Percentiles rank a stretch among this genome's conserved stretches.
Evolutionary conservation across 1,140 invertebrate species (phyloP).

Genomic region (Drosophila novamexicana): DNA sequence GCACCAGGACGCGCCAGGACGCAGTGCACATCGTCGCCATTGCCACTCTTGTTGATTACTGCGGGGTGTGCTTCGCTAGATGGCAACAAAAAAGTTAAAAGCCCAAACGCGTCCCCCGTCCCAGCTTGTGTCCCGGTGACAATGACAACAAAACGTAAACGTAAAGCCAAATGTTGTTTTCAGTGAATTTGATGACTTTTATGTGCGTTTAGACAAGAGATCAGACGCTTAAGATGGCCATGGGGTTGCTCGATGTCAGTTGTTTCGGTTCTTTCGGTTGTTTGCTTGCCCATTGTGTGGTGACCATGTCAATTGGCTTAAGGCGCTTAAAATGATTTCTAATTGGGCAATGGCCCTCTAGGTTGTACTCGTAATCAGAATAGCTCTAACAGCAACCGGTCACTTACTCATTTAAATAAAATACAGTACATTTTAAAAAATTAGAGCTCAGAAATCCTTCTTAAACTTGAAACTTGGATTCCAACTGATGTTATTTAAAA

Average conservation of each 20-base stretch:
- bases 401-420: background rate
- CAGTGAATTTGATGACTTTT: slow-evolving; percentile 84
- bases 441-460: background rate
- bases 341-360: slow-evolving; percentile 39
- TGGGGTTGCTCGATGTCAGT: slow-evolving; percentile 55
- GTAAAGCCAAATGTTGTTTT: slow-evolving; percentile 83
- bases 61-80: slow-evolving; percentile 39
- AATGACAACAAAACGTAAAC: slow-evolving; percentile 78
- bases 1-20: slow-evolving; percentile 40
- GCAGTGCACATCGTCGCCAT: slow-evolving; percentile 58
- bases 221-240: slow-evolving; percentile 82
- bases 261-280: slow-evolving; percentile 26
- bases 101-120: slow-evolving; percentile 50
- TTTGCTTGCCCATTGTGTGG: slow-evolving; percentile 35
- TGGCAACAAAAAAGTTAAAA: slow-evolving; percentile 73
- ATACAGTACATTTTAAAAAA: no score
- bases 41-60: slow-evolving; percentile 79
- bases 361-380: background rate
- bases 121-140: slow-evolving; percentile 47
- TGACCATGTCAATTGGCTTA: slow-evolving; percentile 73
- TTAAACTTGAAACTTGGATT: no score
- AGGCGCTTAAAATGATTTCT: slow-evolving; percentile 78
- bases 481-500: no score
- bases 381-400: background rate
- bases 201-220: slow-evolving; percentile 80